Evolutionary conservation across 2,888 invertebrate genomes (phyloP), one percentile per base, ranked within the genome.

Genomic region (Cantharis flavilabris): DNA sequence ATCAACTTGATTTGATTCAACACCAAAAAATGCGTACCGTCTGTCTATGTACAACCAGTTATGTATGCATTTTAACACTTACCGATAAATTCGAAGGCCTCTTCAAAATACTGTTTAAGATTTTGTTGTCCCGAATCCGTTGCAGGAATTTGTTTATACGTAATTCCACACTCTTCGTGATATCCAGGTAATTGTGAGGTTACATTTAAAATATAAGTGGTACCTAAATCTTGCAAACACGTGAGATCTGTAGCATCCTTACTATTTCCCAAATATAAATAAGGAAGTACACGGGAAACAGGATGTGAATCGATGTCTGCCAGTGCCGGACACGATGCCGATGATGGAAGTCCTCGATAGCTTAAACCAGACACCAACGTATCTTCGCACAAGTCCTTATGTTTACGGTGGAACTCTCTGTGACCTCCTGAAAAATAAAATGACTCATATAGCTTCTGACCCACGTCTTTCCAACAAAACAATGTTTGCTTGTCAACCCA

Each of bases 51-150:
- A 3, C 9, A 9, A 28, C 14, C 26, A 62, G 65, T 20, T 18
- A 72, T 49, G n/a, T 7, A n/a, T 13, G 0, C 1, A n/a, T n/a
- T 49, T n/a, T n/a, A n/a, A n/a, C 49, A 81, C 93, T 93, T 89
- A 96, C 96, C 96, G 85, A 96, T 96, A 88, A 96, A 96, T 85
- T 94, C 93, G 88, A 93, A 95, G 84, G 96, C 95, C 88, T 96
- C 95, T 86, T 95, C 94, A 90, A 96, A 96, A 91, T 95, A 96
- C 90, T 96, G 96, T 85, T 94, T 94, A 79, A 96, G 92, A 90
- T 96, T 96, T 88, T 96, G 96, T 85, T 94, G 94, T 71, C 94
- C 94, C 81, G 94, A 95, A 90, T 96, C 96, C 79, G 93, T 92
- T 82, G 96, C 96, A 76, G 95, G 95, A 87, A 96, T 92, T 86